Percentiles rank a stretch among this genome's conserved stretches.
These are phyloP conservation scores for Tragelaphus buxtoni DNA, from an alignment of 2,113 vertebrate genomes.

Conservation along the genomic window DNA sequence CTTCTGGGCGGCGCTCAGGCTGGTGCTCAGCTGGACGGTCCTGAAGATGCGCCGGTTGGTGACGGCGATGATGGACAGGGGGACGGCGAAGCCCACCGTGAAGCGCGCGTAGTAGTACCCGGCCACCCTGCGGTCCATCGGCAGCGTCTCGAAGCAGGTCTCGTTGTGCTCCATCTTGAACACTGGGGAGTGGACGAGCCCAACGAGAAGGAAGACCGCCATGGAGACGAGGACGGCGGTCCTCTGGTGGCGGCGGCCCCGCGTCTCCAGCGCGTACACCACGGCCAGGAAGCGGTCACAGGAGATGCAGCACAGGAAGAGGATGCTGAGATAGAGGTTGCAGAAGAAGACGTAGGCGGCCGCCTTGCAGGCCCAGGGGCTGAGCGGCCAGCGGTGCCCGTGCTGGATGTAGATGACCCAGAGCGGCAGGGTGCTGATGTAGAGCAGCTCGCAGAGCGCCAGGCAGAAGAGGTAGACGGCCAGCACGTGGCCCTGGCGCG, in stretches of 20 bases:
- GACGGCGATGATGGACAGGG: conserved; percentile 80
- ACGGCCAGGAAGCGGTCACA: conserved; percentile 88
- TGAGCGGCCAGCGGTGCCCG: conserved; percentile 79
- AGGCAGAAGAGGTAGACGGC: conserved; percentile 89
- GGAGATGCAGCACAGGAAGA: conserved; percentile 90
- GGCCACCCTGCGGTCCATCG: conserved; percentile 49
- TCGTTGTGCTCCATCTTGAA: conserved; percentile 60
- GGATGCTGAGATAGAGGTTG: conserved; percentile 95
- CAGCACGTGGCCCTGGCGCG: conserved; percentile 80
- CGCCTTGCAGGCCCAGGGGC: conserved; percentile 71
- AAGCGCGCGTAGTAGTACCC: conserved; percentile 82
- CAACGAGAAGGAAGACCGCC: conserved; percentile 70
- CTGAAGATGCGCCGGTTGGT: conserved; percentile 84
- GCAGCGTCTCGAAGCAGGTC: conserved; percentile 86
- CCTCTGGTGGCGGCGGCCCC: conserved; percentile 73
- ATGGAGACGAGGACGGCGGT: conserved; percentile 55
- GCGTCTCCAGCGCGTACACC: conserved; percentile 83
- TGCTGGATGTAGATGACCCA: conserved; percentile 86
- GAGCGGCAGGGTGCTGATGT: conserved; percentile 86
- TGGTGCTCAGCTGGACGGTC: conserved; percentile 63
- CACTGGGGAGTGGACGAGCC: conserved; percentile 73
- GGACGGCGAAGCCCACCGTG: conserved; percentile 81
- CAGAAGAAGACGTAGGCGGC: conserved; percentile 93
- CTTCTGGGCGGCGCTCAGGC: conserved; percentile 77
- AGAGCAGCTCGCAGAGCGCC: conserved; percentile 89